Base-by-base conservation (phyloP, 2,888 invertebrate genomes). In the Drosophila pegasa region DNA sequence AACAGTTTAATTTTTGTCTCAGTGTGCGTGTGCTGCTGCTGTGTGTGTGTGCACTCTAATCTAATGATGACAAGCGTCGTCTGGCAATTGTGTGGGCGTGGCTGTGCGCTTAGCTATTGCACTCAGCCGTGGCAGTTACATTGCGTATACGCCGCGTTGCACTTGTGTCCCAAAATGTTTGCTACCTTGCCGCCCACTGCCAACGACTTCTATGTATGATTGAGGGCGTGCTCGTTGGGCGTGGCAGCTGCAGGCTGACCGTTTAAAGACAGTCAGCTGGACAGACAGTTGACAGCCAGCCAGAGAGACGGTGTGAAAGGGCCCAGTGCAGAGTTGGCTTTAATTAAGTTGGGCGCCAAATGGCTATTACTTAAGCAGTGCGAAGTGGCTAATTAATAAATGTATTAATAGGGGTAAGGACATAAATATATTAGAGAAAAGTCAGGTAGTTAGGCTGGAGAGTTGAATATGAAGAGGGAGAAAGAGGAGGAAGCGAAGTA, bases 21-120 rank as follows among this genome's bases (percentile, higher is more conserved):
- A 37, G 29, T 29, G 33, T 52, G 16, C 29, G 51, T 51, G 47
- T 31, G 41, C 45, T 65, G 70, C 68, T 57, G 52, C 35, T 60
- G 65, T 57, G 50, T 64, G 61, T 57, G 59, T 59, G 50, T 72
- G 74, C 72, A 77, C 83, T 75, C 74, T 86, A 86, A 86, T 86
- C 86, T 89, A 86, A 86, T 89, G 86, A 89, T 89, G 89, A 86
- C 86, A 89, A 80, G 89, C 81, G 40, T 75, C 66, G 75, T 79
- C 75, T 75, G 76, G 64, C 63, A 75, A 77, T 45, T 61, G 64
- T 48, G 35, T 56, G 71, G 76, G 75, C 64, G 80, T 75, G 61
- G 54, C 54, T 57, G 43, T 12, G 37, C 51, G 51, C 27, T 37
- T 37, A 37, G 37, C 52, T 14, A 70, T 58, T 72, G 74, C 79